Percentiles rank a stretch among this genome's conserved stretches.
Conservation (phyloP, 2,797 vertebrate genomes). For the Glyptemys insculpta region DNA sequence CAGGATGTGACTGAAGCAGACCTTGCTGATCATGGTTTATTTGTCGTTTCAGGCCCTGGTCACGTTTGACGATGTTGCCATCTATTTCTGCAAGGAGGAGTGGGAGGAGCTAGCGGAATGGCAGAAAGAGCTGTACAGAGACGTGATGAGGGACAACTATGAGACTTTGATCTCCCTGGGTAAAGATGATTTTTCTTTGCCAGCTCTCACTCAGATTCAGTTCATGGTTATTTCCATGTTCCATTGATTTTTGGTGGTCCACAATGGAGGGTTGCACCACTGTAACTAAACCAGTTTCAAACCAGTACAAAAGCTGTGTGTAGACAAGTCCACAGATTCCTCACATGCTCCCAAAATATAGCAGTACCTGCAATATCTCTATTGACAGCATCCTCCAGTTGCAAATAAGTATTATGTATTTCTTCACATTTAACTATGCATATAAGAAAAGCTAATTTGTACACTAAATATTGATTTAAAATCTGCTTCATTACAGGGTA, state of each 20-base stretch:
- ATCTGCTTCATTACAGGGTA: neutral
- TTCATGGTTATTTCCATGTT: neutral
- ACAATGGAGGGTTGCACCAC: neutral
- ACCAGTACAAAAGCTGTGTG: neutral
- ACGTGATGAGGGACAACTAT: constrained; percentile 47
- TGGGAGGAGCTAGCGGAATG: constrained; percentile 22
- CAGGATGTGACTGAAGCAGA: neutral
- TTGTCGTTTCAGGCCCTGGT: neutral
- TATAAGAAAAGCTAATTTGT: neutral
- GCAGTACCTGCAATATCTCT: neutral
- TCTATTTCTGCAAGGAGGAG: constrained; percentile 49
- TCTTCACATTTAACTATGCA: neutral
- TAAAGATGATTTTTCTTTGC: neutral
- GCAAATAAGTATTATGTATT: neutral
- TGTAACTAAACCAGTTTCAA: too few relatives aligned
- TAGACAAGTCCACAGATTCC: neutral
- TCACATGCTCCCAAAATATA: neutral
- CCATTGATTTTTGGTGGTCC: neutral
- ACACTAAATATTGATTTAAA: neutral
- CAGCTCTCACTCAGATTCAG: neutral
- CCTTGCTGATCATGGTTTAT: neutral
- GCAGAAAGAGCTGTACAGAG: constrained; percentile 52
- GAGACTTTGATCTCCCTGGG: constrained; percentile 41
- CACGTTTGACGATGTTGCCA: constrained; percentile 51
- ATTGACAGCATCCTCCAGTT: neutral